Conservation (phyloP, 2,888 invertebrate species). For the Girardia tigrina region DNA sequence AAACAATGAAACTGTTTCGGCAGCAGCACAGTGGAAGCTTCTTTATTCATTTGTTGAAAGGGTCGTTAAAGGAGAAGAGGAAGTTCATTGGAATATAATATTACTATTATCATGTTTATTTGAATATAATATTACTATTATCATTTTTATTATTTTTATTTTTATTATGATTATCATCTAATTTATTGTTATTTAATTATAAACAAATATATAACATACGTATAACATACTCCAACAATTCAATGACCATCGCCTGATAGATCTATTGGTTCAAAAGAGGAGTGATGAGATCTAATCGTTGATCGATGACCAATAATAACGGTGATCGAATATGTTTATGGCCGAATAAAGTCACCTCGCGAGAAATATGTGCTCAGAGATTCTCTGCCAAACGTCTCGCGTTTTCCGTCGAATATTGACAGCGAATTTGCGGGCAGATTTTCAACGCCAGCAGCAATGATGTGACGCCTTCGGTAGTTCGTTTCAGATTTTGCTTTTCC, state of each 20-base stretch:
- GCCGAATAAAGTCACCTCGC: constrained; percentile 74
- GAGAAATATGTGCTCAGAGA: constrained; percentile 63
- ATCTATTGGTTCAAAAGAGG: constrained; percentile 94
- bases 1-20: too few relatives aligned
- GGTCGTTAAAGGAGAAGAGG: too few relatives aligned
- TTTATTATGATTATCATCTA: too few relatives aligned
- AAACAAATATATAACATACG: too few relatives aligned
- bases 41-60: too few relatives aligned
- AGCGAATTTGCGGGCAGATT: constrained; percentile 73
- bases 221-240: constrained; percentile 75
- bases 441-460: constrained; percentile 75
- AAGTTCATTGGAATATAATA: too few relatives aligned
- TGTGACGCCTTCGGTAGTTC: constrained; percentile 70
- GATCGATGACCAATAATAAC: constrained; percentile 67
- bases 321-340: constrained; percentile 63
- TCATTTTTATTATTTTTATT: too few relatives aligned
- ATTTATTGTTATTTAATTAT: too few relatives aligned
- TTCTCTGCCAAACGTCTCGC: constrained; percentile 71
- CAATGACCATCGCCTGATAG: constrained; percentile 99
- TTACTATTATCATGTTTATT: too few relatives aligned
- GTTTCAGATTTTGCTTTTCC: constrained; percentile 63
- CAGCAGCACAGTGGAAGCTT: too few relatives aligned
- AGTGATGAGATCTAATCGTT: constrained; percentile 84
- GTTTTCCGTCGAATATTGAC: constrained; percentile 70
- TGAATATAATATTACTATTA: too few relatives aligned